Evolutionary conservation across 2,113 vertebrate genomes (phyloP), one percentile per base, ranked within the genome.

Genomic region (Hoplias malabaricus): DNA sequence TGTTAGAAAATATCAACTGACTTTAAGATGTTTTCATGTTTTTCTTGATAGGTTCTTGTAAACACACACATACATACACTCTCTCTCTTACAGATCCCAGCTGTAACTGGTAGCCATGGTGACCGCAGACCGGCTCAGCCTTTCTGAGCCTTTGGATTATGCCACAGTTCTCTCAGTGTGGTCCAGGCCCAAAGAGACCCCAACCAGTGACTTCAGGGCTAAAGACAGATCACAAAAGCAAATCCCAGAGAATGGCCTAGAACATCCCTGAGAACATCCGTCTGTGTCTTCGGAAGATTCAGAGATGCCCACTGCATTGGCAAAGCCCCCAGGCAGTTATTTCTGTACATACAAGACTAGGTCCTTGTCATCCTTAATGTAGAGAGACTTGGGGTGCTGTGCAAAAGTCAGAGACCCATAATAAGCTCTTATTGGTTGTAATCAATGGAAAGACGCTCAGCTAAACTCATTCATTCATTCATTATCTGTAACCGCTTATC

Each of bases 41-140:
- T n/a, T n/a, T n/a, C n/a, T n/a, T n/a, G n/a, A n/a, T n/a, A n/a
- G n/a, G n/a, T n/a, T n/a, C n/a, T n/a, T n/a, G n/a, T n/a, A n/a
- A n/a, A n/a, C 31, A 10, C 21, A 21, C 50, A 54, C 48, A 54
- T 21, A 38, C 69, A 70, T 33, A 38, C 25, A 62, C 71, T 46
- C 38, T 42, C 5, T 31, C 46, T 12, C 8, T 38, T 10, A 38
- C 46, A 36, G 29, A 65, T 69, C 74, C 63, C 27, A 68, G 50
- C 63, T 69, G 65, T 63, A 76, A 77, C 65, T 23, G 65, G 74
- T 77, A 59, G 50, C 65, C 74, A 77, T 77, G 54, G 74, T 25
- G 65, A 77, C 74, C 50, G 31, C 38, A 38, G n/a, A 27, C 66
- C 57, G 63, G 23, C 74, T 77, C 74, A 76, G 62, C 12, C 21